These are phyloP conservation scores for Premnoplex brunnescens DNA, from an alignment of 2,797 vertebrate genomes.

Conservation along the genomic window DNA sequence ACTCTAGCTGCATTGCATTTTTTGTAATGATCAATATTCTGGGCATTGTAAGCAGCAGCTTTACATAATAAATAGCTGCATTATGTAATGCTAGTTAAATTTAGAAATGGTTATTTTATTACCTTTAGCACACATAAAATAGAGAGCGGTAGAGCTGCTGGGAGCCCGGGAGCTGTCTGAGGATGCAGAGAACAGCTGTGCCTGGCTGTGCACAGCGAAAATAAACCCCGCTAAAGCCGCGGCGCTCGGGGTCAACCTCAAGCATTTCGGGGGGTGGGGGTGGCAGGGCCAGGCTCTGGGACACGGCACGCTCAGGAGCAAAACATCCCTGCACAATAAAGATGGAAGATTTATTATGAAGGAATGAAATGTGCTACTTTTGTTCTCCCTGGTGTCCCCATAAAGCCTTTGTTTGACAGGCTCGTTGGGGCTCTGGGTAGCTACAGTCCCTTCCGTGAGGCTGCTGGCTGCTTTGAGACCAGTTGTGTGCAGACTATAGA, in stretches of 20 bases:
- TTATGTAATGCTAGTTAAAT: slow-evolving; percentile 76
- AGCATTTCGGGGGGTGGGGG: not conserved
- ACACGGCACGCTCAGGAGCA: not conserved
- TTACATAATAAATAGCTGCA: slow-evolving; percentile 74
- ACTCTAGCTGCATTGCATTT: slow-evolving; percentile 56
- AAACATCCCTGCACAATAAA: slow-evolving; percentile 57
- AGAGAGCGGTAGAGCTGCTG: slow-evolving; percentile 21
- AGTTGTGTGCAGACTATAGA: slow-evolving; percentile 53
- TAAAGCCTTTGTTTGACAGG: slow-evolving; percentile 65
- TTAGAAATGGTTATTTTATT: slow-evolving; percentile 76
- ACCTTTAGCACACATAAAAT: slow-evolving; percentile 69
- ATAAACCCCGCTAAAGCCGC: not conserved
- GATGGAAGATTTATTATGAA: slow-evolving; percentile 68
- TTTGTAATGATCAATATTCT: slow-evolving; percentile 67
- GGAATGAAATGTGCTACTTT: slow-evolving; percentile 60
- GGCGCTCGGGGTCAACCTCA: not conserved
- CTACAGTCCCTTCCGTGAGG: not conserved
- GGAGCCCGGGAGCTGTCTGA: slow-evolving; percentile 41
- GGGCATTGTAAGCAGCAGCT: slow-evolving; percentile 68
- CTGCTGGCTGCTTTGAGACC: slow-evolving; percentile 58
- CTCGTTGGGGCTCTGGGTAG: slow-evolving; percentile 23
- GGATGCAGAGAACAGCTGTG: slow-evolving; percentile 24
- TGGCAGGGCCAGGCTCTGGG: not conserved
- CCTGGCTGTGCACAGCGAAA: not conserved
- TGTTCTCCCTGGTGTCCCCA: slow-evolving; percentile 60